Conservation (phyloP, 1,140 invertebrate species). For the Spodoptera litura region DNA sequence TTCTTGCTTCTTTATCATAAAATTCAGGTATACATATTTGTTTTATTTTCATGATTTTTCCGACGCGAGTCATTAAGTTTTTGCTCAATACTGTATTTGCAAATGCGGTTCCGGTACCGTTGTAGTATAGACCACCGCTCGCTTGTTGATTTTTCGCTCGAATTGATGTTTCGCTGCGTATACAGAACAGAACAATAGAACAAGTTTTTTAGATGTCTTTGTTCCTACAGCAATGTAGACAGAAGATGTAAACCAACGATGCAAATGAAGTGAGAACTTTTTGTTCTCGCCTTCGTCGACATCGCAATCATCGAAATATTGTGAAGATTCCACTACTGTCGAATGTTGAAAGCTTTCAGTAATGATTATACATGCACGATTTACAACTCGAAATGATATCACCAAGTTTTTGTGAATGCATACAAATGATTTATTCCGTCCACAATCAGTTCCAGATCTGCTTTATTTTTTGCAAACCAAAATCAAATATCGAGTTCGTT, state of each 20-base stretch:
- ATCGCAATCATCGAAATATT: conserved; percentile 24
- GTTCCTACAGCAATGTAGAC: conserved; percentile 59
- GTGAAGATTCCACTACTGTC: conserved; percentile 45
- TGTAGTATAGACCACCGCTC: conserved; percentile 48
- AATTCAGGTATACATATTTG: conserved; percentile 18
- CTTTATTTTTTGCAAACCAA: conserved; percentile 20
- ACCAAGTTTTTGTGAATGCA: conserved; percentile 42
- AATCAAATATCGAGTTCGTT: conserved; percentile 13
- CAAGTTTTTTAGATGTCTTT: conserved; percentile 55
- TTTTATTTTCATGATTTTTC: conserved; percentile 34
- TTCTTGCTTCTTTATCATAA: conserved; percentile 28
- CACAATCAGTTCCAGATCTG: conserved; percentile 18
- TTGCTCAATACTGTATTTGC: conserved; percentile 51
- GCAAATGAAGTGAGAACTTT: conserved; percentile 54
- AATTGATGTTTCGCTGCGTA: conserved; percentile 56
- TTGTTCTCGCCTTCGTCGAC: conserved; percentile 38
- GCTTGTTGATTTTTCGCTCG: conserved; percentile 53
- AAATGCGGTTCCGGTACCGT: conserved; percentile 59
- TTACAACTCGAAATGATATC: conserved; percentile 59
- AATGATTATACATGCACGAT: conserved; percentile 58
- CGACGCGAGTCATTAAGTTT: conserved; percentile 56
- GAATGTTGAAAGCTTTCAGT: conserved; percentile 43
- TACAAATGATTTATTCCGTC: conserved; percentile 54
- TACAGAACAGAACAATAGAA: conserved; percentile 57
- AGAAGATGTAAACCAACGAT: conserved; percentile 47